Evolutionary conservation across 2,113 vertebrate species (phyloP), one percentile per base, ranked within the genome.

Genomic region (Myotis brandtii): DNA sequence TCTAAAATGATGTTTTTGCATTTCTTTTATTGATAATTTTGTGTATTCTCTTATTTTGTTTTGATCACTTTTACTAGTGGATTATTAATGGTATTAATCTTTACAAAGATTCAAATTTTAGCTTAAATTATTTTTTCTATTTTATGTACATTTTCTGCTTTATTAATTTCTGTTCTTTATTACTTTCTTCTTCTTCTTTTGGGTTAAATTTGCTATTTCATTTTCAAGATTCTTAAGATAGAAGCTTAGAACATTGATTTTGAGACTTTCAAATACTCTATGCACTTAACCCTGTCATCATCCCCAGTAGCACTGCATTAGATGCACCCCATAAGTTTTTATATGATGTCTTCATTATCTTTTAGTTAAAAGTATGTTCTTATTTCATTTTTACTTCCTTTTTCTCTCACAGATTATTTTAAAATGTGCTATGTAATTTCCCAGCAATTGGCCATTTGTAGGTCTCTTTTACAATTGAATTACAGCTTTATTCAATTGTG

Each of bases 81-180:
- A 40, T 66, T 84, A 18, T 92, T 92, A 66, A 84, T 92, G 32
- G 52, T 84, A 18, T 92, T 92, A 66, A 84, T 92, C n/a, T 62
- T 34, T 50, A 1, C 25, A 92, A 84, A 52, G 20, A 84, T 76
- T 92, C 23, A 92, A 25, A 32, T 48, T 76, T 75, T 66, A 18
- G 13, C 54, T 52, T 11, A 37, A 64, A 37, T 73, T 3, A 37
- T 48, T 73, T 83, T 91, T 56, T 75, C n/a, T 52, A 64, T 32
- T 66, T 37, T 84, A 54, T 25, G 3, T 64, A 5, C 75, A 12
- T 40, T 66, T 84, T 69, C 48, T 69, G 23, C 20, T 43, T 80
- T 23, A 89, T 67, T 79, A 46, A 67, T 79, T 67, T 89, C 59
- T 79, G 43, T 32, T 80, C 34, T 56, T 81, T 46, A 56, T 80